Evolutionary conservation across 2,888 invertebrate genomes (phyloP), one percentile per base, ranked within the genome.

Genomic region (Meghimatium bilineatum): DNA sequence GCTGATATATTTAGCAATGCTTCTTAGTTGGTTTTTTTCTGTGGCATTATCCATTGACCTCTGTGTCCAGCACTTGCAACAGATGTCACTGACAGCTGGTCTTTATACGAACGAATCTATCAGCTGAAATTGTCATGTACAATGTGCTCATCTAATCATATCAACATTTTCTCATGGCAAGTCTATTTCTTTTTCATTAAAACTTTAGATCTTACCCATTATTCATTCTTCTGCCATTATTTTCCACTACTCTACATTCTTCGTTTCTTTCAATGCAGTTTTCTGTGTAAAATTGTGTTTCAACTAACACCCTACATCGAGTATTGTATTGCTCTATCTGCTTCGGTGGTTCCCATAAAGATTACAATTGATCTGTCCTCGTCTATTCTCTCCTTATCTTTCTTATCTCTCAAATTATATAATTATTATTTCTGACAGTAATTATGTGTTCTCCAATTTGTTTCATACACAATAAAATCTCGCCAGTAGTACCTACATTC

Each of bases 41-140:
- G n/a, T n/a, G 20, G 23, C 49, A 32, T 75, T 75, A 49, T 49
- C 44, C n/a, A n/a, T 23, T n/a, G 20, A 75, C n/a, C 74, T 75
- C 49, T 49, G 1, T 34, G 74, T 29, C 0, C 49, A 1, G 17
- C 32, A n/a, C 49, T 29, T 26, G 29, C 74, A n/a, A 6, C 74
- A 26, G 74, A 26, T 63, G 63, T 60, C 60, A 67, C 49, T 17
- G 36, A 36, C 36, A 36, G 23, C 38, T 38, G 0, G 17, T 20
- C 38, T 29, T 38, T 20, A 23, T 34, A 20, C 23, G 69, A 8
- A 1, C 6, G 8, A 20, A 6, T 44, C 17, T 23, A 38, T 20
- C 36, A 23, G 69, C 34, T n/a, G n/a, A 26, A 36, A 6, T 26
- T 12, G 34, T 36, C 69, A 69, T 69, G 8, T 44, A 69, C 23